Evolutionary conservation across 2,888 invertebrate species (phyloP).

Genomic region (Zeuzera pyrina): DNA sequence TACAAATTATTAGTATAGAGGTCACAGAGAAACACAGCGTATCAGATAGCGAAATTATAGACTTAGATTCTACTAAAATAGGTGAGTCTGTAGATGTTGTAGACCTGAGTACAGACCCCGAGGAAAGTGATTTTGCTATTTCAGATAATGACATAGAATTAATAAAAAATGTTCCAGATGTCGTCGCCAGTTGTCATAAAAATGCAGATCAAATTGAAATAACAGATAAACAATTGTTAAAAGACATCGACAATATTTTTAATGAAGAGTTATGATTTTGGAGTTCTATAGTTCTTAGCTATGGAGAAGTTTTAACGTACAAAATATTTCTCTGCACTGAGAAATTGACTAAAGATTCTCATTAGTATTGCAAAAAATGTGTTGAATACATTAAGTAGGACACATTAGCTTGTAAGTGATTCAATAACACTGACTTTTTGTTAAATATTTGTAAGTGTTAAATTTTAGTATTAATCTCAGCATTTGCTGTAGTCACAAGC

Average conservation of each 20-base stretch:
- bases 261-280: slow-evolving; percentile 52
- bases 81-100: slow-evolving; percentile 45
- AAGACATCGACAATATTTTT: slow-evolving; percentile 41
- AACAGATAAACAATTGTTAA: slow-evolving; percentile 30
- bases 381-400: no score
- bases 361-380: no score
- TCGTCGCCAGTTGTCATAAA: slow-evolving; percentile 57
- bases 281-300: no score
- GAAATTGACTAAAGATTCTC: no score
- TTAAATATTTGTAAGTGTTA: no score
- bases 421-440: no score
- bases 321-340: no score
- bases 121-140: slow-evolving; percentile 34
- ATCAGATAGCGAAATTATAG: slow-evolving; percentile 43
- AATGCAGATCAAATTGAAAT: slow-evolving; percentile 24
- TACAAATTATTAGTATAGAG: slow-evolving; percentile 51
- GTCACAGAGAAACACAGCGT: slow-evolving; percentile 29
- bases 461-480: no score
- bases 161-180: slow-evolving; percentile 54
- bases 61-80: slow-evolving; percentile 36
- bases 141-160: slow-evolving; percentile 40
- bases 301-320: no score
- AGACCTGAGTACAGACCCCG: slow-evolving; percentile 50
- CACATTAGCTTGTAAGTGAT: no score
- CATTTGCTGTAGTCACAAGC: no score